Evolutionary conservation across 2,888 invertebrate species (phyloP), one percentile per base, ranked within the genome.

Genomic region (Meloe dianella): DNA sequence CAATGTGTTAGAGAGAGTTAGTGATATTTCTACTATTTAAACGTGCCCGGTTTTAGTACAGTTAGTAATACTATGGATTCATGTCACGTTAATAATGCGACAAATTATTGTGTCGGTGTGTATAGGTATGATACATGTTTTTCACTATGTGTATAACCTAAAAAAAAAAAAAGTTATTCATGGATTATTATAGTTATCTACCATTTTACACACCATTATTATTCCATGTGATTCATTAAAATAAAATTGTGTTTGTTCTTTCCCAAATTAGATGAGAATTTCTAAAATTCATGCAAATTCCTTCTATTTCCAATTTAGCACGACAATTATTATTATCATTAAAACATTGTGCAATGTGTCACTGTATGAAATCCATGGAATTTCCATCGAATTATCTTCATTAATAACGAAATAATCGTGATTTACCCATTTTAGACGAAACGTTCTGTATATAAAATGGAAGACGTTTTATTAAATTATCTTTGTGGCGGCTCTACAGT

Each of bases 41-140:
- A 20, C 27, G 58, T 30, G 47, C 20, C 2, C 8, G 41, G 41
- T n/a, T 41, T 7, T 8, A 7, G 41, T 29, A 27, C 14, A 20
- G 57, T n/a, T 57, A 57, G n/a, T 29, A 57, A 32, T 30, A 58
- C 58, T 32, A 17, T 8, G n/a, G 56, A 54, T 54, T 41, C 60
- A 65, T 61, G 60, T 60, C 56, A 65, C 65, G 65, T 65, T 57
- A 65, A 65, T 65, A 65, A 65, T 65, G 57, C 61, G 61, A 65
- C 65, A 65, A 65, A 65, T 65, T 65, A 65, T 65, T 56, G 57
- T 61, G 57, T 51, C 8, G 10, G 8, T 47, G 20, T 47, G 47
- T 47, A 9, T 20, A 5, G 2, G 9, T 6, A 47, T 17, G 22
- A 20, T 47, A 20, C 20, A 20, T 47, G 47, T 47, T 41, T 12